Evolutionary conservation across 2,113 vertebrate species (phyloP), one percentile per base, ranked within the genome.

Genomic region (Trinectes maculatus): DNA sequence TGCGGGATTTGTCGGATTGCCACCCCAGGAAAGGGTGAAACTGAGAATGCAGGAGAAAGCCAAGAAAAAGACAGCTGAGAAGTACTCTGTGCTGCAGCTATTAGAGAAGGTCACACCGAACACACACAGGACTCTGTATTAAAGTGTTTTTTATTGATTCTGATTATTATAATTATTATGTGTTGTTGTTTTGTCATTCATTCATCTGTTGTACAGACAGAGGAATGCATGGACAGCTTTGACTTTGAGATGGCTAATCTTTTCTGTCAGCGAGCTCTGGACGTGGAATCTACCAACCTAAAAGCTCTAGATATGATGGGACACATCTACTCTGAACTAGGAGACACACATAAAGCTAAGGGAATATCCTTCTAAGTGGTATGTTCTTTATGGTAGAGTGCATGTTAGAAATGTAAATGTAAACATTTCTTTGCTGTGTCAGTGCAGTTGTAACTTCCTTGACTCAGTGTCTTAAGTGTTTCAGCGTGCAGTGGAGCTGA

Each of bases 191-290:
- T 19, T 44, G 5, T 19, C 9, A 16, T 51, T n/a, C 59, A 10
- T 2, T 36, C 7, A 15, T 80, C 1, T 86, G 29, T 43, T 81
- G 5, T 74, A 36, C 76, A 95, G 93, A 90, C 90, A 31, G 90
- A 93, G 68, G 93, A 94, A 47, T 92, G 65, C 79, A 87, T 94
- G 85, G 92, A 94, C 69, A 92, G 91, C 56, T 93, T 94, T 85
- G 92, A 94, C 66, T 94, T 92, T 71, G 87, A 92, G 71, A 93
- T 92, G 92, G 93, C 93, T 16, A 64, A 71, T 25, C 85, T 93
- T 52, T 94, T 94, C 71, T 94, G 93, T 72, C 92, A 93, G 55
- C 86, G 93, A 51, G 94, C 92, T 24, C 66, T 95, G 62, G 93
- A 94, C 57, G 62, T 94, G 33, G 93, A 93, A 29, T 69, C 93